A percentile compares a stretch with the other conserved stretches of the same genome.
phyloP scores from a whole-genome alignment of 2,797 vertebrate species.

The Corythornis leucogaster region DNA sequence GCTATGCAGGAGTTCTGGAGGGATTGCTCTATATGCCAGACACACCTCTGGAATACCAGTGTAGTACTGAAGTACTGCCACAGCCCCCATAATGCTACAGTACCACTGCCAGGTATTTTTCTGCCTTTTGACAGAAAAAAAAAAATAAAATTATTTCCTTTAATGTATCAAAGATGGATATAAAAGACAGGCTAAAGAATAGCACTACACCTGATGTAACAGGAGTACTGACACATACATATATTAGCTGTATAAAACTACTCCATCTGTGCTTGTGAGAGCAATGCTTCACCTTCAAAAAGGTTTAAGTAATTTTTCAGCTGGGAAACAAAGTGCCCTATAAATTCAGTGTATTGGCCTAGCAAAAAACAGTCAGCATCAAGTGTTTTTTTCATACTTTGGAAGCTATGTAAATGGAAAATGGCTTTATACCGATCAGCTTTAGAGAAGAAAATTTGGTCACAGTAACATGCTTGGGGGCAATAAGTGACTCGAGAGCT shows the following conservation, averaged over 20 bases:
- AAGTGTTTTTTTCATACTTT: not conserved
- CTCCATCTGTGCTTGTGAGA: not conserved
- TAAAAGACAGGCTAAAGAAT: not conserved
- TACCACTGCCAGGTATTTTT: not conserved
- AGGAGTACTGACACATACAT: not conserved
- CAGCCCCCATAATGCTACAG: not conserved
- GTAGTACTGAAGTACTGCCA: not conserved
- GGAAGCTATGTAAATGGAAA: not conserved
- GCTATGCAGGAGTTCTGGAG: not conserved
- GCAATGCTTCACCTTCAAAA: not conserved
- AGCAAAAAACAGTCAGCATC: not conserved
- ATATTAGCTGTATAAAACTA: not conserved
- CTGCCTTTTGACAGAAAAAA: not conserved
- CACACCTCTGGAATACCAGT: not conserved
- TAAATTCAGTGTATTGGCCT: not conserved
- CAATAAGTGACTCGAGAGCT: not conserved
- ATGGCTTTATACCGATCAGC: not conserved
- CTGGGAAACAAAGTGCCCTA: not conserved
- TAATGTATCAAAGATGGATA: not conserved
- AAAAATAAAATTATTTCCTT: not conserved
- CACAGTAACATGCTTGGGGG: not conserved
- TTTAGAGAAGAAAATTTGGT: not conserved
- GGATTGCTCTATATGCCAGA: not conserved
- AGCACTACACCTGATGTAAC: not conserved
- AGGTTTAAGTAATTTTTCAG: not conserved